Percentiles rank a stretch among this genome's conserved stretches.
Conservation (phyloP, 2,888 invertebrate genomes). For the Nomada hirtipes region DNA sequence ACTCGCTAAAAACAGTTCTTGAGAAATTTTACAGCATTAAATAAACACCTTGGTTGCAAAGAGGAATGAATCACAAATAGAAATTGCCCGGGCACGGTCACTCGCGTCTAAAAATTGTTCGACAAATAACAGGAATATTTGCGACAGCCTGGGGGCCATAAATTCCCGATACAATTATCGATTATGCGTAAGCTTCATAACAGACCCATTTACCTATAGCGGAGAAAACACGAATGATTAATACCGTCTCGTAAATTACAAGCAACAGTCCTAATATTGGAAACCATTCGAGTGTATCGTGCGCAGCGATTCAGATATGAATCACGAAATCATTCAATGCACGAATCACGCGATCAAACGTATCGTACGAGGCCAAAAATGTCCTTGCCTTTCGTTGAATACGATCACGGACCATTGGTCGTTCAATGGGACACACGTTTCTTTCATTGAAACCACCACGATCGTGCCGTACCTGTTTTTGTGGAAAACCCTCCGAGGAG, state of each 20-base stretch:
- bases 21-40: background rate
- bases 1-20: background rate
- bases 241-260: slow-evolving; percentile 25
- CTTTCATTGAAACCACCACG: slow-evolving; percentile 22
- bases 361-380: slow-evolving; percentile 15
- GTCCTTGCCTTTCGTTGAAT: slow-evolving; percentile 45
- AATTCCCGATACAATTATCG: slow-evolving; percentile 3
- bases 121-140: too few relatives aligned
- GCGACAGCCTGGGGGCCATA: background rate
- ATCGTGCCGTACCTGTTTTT: slow-evolving; percentile 67
- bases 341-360: slow-evolving; percentile 13
- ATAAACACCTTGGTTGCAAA: background rate
- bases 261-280: background rate
- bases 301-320: slow-evolving; percentile 32
- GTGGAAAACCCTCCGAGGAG: slow-evolving; percentile 62
- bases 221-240: slow-evolving; percentile 6
- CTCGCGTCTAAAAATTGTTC: background rate
- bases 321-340: slow-evolving; percentile 20
- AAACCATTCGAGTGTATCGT: background rate
- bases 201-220: background rate
- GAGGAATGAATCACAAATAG: too few relatives aligned
- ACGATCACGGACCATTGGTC: slow-evolving; percentile 69
- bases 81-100: too few relatives aligned
- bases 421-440: slow-evolving; percentile 56
- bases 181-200: background rate